Percentiles rank a stretch among this genome's conserved stretches.
These are phyloP conservation scores for Apteryx mantelli DNA, from an alignment of 2,113 vertebrate species.

Conservation along the genomic window DNA sequence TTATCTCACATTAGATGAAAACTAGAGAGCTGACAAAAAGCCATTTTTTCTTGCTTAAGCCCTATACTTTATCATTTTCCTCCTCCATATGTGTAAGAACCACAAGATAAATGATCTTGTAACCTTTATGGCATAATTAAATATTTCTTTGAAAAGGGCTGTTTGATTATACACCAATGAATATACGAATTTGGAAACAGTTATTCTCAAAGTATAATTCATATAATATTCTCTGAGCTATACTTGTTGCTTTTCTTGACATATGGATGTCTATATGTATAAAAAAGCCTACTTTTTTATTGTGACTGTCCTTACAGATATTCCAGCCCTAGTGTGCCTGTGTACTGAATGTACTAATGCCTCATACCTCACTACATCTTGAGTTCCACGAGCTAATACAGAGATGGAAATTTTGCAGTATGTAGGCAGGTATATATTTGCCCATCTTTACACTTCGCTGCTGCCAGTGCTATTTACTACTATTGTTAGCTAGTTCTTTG, in stretches of 20 bases:
- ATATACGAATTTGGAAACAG: background rate
- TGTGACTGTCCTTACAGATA: background rate
- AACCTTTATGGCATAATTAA: background rate
- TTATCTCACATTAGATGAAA: background rate
- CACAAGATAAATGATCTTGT: background rate
- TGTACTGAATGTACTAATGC: background rate
- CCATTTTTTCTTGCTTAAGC: background rate
- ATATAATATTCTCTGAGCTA: background rate
- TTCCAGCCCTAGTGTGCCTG: background rate
- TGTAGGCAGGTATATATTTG: background rate
- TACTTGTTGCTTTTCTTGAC: background rate
- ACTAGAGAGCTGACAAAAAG: background rate
- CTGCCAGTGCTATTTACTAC: background rate
- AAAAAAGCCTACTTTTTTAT: background rate
- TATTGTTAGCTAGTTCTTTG: background rate
- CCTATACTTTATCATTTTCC: background rate
- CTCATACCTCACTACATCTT: background rate
- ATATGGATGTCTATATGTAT: background rate
- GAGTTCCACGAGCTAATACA: background rate
- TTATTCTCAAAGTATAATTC: background rate
- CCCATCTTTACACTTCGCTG: background rate
- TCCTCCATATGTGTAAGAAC: background rate
- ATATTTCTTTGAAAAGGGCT: background rate
- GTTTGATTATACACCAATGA: background rate
- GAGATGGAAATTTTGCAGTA: background rate